phyloP scores from a whole-genome alignment of 92 coral and sea anemone species.

The Zoanthus sansibaricus region DNA sequence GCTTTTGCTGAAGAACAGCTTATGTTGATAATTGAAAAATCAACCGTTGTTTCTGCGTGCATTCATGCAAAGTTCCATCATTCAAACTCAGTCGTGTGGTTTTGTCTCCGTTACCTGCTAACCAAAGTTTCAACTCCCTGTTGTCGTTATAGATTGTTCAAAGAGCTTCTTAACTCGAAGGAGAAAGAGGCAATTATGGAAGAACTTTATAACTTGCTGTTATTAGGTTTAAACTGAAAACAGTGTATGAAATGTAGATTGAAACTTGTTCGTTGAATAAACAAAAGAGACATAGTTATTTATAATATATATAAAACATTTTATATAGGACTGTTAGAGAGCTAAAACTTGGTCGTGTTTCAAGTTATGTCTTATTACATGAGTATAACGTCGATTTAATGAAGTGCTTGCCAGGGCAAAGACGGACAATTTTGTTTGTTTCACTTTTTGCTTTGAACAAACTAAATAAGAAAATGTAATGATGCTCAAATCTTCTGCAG shows the following conservation, averaged over 20 bases:
- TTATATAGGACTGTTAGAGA: too few relatives aligned
- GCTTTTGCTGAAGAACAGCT: conserved; percentile 60
- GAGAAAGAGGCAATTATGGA: conserved; percentile 63
- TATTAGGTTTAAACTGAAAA: background rate
- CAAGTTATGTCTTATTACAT: too few relatives aligned
- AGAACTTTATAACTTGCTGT: conserved; percentile 53
- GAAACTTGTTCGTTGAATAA: too few relatives aligned
- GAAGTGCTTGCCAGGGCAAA: too few relatives aligned
- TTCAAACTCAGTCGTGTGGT: conserved; percentile 55
- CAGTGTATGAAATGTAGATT: background rate
- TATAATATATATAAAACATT: too few relatives aligned
- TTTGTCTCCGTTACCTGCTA: conserved; percentile 67
- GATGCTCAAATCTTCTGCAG: too few relatives aligned
- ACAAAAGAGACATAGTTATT: too few relatives aligned
- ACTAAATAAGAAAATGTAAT: too few relatives aligned
- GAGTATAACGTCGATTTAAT: too few relatives aligned
- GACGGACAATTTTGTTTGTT: too few relatives aligned
- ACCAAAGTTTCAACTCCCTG: conserved; percentile 58
- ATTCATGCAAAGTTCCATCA: conserved; percentile 62
- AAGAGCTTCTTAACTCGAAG: conserved; percentile 62
- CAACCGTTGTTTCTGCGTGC: conserved; percentile 56
- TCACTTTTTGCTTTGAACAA: too few relatives aligned
- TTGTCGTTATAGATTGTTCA: conserved; percentile 59
- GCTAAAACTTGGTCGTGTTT: too few relatives aligned
- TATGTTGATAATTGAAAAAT: conserved; percentile 20